Evolutionary conservation across 37 sponge, comb jelly and placozoan species (phyloP).

Genomic region (Hexactinellida sp.): DNA sequence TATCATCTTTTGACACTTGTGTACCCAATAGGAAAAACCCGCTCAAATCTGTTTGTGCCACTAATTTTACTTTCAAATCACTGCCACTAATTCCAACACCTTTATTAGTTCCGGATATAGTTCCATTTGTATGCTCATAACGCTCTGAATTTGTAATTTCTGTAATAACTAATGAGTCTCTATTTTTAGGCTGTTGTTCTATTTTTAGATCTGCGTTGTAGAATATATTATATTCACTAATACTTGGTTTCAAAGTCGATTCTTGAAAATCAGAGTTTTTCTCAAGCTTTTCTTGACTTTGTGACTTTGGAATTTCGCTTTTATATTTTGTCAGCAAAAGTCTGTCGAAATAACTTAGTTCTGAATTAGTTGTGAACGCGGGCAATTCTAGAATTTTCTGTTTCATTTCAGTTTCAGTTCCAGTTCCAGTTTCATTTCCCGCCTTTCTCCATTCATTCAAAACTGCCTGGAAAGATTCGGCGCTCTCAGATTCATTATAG

Average conservation of each 20-base stretch:
- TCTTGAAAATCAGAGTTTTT: neutral
- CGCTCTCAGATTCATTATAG: neutral
- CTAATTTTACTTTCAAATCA: neutral
- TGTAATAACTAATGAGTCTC: neutral
- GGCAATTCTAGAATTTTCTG: neutral
- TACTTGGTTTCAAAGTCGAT: neutral
- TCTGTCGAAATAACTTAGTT: neutral
- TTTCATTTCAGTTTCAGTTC: neutral
- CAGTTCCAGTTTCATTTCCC: neutral
- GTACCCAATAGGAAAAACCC: neutral
- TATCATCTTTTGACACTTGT: neutral
- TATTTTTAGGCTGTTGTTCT: neutral
- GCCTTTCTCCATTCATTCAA: neutral
- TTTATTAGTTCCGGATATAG: too few species aligned
- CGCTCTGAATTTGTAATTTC: neutral
- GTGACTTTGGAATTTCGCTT: neutral
- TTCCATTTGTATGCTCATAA: neutral
- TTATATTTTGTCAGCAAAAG: conserved; percentile 4
- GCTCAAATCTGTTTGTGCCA: neutral
- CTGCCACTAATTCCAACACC: neutral
- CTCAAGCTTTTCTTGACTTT: neutral
- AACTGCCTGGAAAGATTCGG: neutral
- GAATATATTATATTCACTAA: conserved; percentile 9
- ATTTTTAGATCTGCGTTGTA: neutral
- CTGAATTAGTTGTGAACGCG: neutral